phyloP scores from a whole-genome alignment of 2,113 vertebrate species.

The Elachura formosa region DNA sequence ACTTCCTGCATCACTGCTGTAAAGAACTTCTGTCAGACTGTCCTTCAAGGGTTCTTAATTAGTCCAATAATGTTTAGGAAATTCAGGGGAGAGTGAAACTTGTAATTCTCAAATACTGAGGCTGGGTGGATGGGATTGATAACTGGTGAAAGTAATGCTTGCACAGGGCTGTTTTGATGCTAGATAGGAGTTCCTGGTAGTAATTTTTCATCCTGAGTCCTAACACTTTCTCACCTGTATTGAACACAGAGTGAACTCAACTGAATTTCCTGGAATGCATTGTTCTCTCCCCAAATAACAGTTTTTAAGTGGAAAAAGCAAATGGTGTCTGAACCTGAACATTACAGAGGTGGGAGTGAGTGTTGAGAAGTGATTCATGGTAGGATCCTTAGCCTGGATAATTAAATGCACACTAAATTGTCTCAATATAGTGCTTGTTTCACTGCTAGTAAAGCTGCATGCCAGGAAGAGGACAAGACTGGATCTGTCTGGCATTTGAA shows the following conservation, averaged over 20 bases:
- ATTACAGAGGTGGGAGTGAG: not conserved
- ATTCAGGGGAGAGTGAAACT: not conserved
- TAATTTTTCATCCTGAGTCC: not conserved
- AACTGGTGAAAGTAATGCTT: not conserved
- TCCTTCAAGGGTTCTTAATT: not conserved
- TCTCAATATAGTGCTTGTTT: not conserved
- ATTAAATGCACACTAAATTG: not conserved
- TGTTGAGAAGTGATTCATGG: not conserved
- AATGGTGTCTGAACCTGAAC: not conserved
- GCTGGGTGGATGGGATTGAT: not conserved
- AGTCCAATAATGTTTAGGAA: not conserved
- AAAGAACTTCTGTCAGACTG: not conserved
- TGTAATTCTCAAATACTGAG: not conserved
- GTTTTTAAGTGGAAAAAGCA: not conserved
- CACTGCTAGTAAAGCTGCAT: not conserved
- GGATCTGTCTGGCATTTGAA: not conserved
- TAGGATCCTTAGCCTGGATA: not conserved
- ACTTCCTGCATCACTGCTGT: not conserved
- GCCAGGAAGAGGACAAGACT: not conserved
- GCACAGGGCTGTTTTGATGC: not conserved
- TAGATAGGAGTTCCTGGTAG: not conserved
- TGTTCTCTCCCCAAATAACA: not conserved
- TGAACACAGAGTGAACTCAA: rapidly evolving
- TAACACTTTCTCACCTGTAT: not conserved
- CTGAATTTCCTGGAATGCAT: not conserved